Percentiles rank a stretch among this genome's conserved stretches.
phyloP scores from a whole-genome alignment of 2,888 invertebrate genomes.

The Cacoxenus indagator region DNA sequence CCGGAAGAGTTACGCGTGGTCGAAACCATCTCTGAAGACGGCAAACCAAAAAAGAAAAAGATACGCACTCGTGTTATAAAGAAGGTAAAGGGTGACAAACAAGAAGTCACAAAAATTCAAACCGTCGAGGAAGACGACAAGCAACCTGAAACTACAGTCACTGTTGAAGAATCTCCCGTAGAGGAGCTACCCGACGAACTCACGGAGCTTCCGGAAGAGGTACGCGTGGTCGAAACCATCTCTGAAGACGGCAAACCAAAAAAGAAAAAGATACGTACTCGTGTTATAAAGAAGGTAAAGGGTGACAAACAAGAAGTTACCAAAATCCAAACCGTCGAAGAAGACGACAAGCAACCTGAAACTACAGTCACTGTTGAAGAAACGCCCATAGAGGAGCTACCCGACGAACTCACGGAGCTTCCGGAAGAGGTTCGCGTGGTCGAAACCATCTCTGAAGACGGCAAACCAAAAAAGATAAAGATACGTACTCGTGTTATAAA shows the following conservation, averaged over 20 bases:
- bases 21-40: constrained; percentile 40
- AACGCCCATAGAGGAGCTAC: constrained; percentile 22
- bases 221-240: constrained; percentile 39
- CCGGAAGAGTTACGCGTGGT: constrained; percentile 42
- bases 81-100: constrained; percentile 44
- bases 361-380: constrained; percentile 44
- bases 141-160: constrained; percentile 33
- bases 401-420: constrained; percentile 35
- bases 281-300: constrained; percentile 47
- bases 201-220: constrained; percentile 42
- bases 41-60: constrained; percentile 42
- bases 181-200: constrained; percentile 32
- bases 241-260: constrained; percentile 44
- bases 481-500: constrained; percentile 47
- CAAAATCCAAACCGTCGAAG: constrained; percentile 49
- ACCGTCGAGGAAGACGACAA: constrained; percentile 46
- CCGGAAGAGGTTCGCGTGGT: constrained; percentile 37
- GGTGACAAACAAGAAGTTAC: constrained; percentile 48
- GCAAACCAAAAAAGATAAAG: constrained; percentile 40
- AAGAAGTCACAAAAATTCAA: constrained; percentile 48
- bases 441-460: constrained; percentile 37
- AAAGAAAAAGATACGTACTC: constrained; percentile 47
- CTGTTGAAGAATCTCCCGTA: constrained; percentile 24
- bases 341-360: constrained; percentile 44
- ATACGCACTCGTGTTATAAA: constrained; percentile 46